Evolutionary conservation across 2,797 vertebrate species (phyloP).

Genomic region (Otus scops): DNA sequence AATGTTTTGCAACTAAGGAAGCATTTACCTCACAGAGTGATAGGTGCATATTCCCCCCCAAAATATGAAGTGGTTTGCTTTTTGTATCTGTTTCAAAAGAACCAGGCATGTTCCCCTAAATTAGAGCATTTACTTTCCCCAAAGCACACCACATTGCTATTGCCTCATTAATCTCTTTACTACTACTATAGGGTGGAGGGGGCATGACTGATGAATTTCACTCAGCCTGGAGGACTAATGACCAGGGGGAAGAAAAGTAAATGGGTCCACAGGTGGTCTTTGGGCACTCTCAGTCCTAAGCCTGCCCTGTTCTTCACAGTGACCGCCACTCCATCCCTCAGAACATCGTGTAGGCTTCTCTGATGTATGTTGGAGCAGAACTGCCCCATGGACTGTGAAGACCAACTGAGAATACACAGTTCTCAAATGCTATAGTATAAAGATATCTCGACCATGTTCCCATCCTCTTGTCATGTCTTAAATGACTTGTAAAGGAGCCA

Average conservation of each 20-base stretch:
- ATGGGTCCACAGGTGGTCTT: not conserved
- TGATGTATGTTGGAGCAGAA: not conserved
- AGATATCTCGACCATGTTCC: not conserved
- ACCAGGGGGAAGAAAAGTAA: rapidly evolving
- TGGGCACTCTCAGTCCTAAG: not conserved
- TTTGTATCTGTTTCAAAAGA: not conserved
- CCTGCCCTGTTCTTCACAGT: not conserved
- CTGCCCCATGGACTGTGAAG: not conserved
- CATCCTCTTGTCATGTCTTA: not conserved
- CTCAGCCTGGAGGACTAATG: not conserved
- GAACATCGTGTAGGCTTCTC: not conserved
- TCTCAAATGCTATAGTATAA: not conserved
- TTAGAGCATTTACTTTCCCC: not conserved
- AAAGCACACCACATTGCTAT: not conserved
- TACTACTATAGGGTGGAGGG: not conserved
- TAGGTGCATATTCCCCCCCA: not conserved
- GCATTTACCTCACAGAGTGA: not conserved
- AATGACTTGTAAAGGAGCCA: not conserved
- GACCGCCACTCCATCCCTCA: not conserved
- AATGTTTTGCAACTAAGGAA: constrained; percentile 3
- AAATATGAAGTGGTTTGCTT: not conserved
- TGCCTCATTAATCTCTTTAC: not conserved
- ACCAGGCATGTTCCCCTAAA: not conserved
- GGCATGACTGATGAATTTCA: not conserved
- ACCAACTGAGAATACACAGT: not conserved